A percentile compares a stretch with the other conserved stretches of the same genome.
Conservation (phyloP, 2,113 vertebrate species). For the Phycodurus eques region DNA sequence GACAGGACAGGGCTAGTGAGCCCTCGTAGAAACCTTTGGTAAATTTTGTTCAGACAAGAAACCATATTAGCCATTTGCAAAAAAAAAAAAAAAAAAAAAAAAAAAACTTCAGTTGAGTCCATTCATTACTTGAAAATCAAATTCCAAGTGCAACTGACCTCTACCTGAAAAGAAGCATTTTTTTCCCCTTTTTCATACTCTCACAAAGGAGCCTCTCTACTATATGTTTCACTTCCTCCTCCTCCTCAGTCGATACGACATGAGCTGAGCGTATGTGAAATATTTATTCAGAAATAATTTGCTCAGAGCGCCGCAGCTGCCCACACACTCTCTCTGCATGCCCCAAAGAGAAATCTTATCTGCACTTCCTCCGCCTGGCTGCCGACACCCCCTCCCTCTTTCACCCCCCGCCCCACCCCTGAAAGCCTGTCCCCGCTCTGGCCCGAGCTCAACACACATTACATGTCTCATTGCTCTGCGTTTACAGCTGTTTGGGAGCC, state of each 20-base stretch:
- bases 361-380: conserved; percentile 57
- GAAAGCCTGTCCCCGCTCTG: conserved; percentile 69
- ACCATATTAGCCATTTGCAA: neutral
- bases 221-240: conserved; percentile 10
- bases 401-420: conserved; percentile 15
- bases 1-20: neutral
- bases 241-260: conserved; percentile 60
- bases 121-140: conserved; percentile 10
- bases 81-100: neutral
- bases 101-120: neutral
- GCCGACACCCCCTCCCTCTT: conserved; percentile 36
- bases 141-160: conserved; percentile 3
- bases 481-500: conserved; percentile 67
- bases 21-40: neutral
- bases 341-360: conserved; percentile 72
- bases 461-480: conserved; percentile 73
- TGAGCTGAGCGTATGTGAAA: conserved; percentile 72
- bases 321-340: conserved; percentile 67
- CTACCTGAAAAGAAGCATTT: neutral
- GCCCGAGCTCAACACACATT: conserved; percentile 65
- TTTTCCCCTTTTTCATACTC: conserved; percentile 8
- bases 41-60: neutral
- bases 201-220: neutral
- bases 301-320: conserved; percentile 62
- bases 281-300: conserved; percentile 70